Evolutionary conservation across 2,797 vertebrate species (phyloP), one percentile per base, ranked within the genome.

Genomic region (Mastacembelus armatus): DNA sequence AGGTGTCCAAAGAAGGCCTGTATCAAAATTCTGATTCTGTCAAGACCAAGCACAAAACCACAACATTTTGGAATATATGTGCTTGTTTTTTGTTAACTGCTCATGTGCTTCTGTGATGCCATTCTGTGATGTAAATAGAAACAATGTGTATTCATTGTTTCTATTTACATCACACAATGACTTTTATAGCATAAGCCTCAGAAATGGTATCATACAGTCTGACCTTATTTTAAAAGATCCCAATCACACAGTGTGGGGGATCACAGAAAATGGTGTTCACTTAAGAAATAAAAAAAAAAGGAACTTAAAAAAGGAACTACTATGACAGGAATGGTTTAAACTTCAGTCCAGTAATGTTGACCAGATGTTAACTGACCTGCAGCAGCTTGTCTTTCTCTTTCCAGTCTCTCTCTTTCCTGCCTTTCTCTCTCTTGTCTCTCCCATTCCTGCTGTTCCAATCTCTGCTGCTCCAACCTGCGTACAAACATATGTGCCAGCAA

Each of bases 391-490:
- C 91, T 71, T 29, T 93, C 93, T 68, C 87, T 77, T 5, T 93
- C 92, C 50, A 55, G 85, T 50, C 89, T 54, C 49, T 94, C 92
- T 64, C 86, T 76, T 50, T 93, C 93, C 66, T 78, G 86, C 2
- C 80, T 36, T 45, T 94, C 93, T 4, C 78, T 16, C 59, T 94
- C 93, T 52, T 73, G 89, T 38, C 72, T 45, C 21, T 88, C 88
- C 59, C 75, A 61, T 49, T 93, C 92, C 65, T 90, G 89, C 39
- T 88, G 72, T 27, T 94, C 93, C 19, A 83, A 75, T 5, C 92
- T 89, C 57, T 90, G 90, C 54, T 91, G 92, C 16, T 94, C 93
- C 71, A 83, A 22, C 35, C 61, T 83, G 54, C 83, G 93, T 94
- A 44, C 15, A 49, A 5, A 64, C 52, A 68, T 57, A 61, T 57